Base-by-base conservation (phyloP, 2,888 invertebrate genomes). In the Aphidius colemani region DNA sequence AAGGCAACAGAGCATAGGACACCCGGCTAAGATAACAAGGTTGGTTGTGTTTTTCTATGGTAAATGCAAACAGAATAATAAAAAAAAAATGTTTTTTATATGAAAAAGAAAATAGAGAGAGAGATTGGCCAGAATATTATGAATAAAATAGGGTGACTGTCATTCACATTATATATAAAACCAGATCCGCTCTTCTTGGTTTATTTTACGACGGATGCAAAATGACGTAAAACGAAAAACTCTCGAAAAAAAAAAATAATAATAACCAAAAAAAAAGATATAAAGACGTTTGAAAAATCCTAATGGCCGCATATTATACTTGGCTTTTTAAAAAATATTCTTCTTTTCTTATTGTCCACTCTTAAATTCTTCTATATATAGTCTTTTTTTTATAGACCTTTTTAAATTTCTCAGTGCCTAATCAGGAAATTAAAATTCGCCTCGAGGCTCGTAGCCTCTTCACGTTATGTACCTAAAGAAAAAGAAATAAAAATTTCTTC, bases 381-480 rank as follows among this genome's bases (percentile, higher is more conserved):
- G 2, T 13, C 30, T 13, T 50, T 11, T 18, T 13, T 13, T 50
- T 30, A 30, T 30, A 30, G 30, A 30, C 30, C 30, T 5, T 30
- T 30, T 10, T 10, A 30, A 30, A 9, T n/a, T 10, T 30, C 39
- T 59, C 51, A 43, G 40, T 73, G 75, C 75, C 77, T 78, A 78
- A 78, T 79, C 79, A 79, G 77, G 74, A 75, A 78, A 78, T 78
- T 78, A 78, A 77, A 76, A 72, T 71, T 70, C 70, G 75, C 76
- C 74, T 70, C 72, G 72, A 69, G 13, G 13, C 13, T 7, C 13
- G 7, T 5, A 11, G 11, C 6, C 49, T 49, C 11, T 11, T 30
- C 49, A 49, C 13, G 7, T 30, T 30, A 5, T 30, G 30, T 30
- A 30, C 30, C 5, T 30, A 30, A 30, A 30, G 5, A 30, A 30